phyloP scores from a whole-genome alignment of 1,140 invertebrate genomes.

The Eubasilissa regina region DNA sequence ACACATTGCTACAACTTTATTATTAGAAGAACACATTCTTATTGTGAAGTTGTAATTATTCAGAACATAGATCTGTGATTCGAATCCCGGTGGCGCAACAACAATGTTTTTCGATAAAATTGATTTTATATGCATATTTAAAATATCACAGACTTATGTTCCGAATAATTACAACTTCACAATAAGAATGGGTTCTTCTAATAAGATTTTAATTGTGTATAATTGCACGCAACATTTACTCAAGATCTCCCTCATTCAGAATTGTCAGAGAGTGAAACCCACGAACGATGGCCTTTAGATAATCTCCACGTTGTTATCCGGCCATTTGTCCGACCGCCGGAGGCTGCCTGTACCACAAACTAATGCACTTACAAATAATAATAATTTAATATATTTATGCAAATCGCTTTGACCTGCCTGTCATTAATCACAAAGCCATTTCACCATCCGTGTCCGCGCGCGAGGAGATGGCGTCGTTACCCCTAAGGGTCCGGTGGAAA shows the following conservation, averaged over 20 bases:
- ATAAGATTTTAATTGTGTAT: background rate
- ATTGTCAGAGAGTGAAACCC: slow-evolving; percentile 7
- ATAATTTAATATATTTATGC: slow-evolving; percentile 58
- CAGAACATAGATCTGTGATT: too few species aligned
- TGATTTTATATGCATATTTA: too few species aligned
- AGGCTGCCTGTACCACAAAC: slow-evolving; percentile 22
- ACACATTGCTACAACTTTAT: too few species aligned
- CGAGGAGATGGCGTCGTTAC: slow-evolving; percentile 5
- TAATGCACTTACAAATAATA: slow-evolving; percentile 54
- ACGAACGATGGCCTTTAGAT: slow-evolving; percentile 9
- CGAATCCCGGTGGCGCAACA: too few species aligned
- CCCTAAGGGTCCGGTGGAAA: slow-evolving; percentile 13
- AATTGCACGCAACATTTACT: slow-evolving; percentile 17
- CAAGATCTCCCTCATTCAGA: background rate
- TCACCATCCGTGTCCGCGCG: slow-evolving; percentile 36
- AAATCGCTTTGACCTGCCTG: slow-evolving; percentile 53
- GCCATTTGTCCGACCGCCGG: slow-evolving; percentile 23
- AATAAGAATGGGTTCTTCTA: too few species aligned
- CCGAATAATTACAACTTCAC: too few species aligned
- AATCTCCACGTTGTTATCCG: slow-evolving; percentile 37
- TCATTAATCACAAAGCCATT: slow-evolving; percentile 55
- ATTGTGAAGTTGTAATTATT: too few species aligned
- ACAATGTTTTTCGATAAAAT: too few species aligned
- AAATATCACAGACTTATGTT: too few species aligned
- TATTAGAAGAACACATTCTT: too few species aligned